Conservation (phyloP, 2,113 vertebrate genomes). For the Tragelaphus scriptus region DNA sequence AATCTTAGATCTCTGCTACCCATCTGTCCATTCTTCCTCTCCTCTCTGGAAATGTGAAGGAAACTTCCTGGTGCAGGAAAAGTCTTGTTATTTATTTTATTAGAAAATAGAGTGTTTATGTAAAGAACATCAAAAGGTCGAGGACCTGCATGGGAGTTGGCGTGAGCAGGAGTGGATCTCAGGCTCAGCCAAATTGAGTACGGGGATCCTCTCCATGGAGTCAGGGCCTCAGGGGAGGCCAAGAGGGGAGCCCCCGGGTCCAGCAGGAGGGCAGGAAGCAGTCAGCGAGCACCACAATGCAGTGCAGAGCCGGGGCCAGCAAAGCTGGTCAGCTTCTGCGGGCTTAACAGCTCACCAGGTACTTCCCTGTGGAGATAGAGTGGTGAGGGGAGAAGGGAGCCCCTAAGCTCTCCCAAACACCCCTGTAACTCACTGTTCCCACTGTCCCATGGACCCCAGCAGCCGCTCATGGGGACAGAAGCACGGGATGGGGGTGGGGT, state of each 20-base stretch:
- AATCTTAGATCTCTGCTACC: too few relatives aligned
- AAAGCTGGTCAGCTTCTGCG: accelerated
- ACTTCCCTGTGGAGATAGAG: conserved; percentile 64
- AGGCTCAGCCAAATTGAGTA: not conserved
- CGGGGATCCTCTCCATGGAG: not conserved
- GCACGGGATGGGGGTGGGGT: accelerated
- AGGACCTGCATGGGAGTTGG: not conserved
- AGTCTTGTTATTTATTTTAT: conserved; percentile 44
- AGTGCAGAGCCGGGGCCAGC: not conserved
- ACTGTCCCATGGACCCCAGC: not conserved
- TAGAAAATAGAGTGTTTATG: conserved; percentile 82
- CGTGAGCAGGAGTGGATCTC: not conserved
- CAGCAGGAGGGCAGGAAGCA: not conserved
- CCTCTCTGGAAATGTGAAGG: not conserved
- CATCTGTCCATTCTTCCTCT: not conserved
- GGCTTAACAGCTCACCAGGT: conserved; percentile 76
- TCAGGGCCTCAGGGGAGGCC: not conserved
- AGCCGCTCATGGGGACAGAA: not conserved
- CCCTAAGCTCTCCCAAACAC: not conserved
- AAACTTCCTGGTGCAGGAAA: not conserved
- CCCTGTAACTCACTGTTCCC: not conserved
- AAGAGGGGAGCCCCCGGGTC: not conserved
- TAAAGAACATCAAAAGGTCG: conserved; percentile 74
- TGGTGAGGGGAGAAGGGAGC: accelerated
- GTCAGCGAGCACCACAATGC: conserved; percentile 13